Conservation (phyloP, 2,113 vertebrate genomes). For the Psittacula cyanocephala region DNA sequence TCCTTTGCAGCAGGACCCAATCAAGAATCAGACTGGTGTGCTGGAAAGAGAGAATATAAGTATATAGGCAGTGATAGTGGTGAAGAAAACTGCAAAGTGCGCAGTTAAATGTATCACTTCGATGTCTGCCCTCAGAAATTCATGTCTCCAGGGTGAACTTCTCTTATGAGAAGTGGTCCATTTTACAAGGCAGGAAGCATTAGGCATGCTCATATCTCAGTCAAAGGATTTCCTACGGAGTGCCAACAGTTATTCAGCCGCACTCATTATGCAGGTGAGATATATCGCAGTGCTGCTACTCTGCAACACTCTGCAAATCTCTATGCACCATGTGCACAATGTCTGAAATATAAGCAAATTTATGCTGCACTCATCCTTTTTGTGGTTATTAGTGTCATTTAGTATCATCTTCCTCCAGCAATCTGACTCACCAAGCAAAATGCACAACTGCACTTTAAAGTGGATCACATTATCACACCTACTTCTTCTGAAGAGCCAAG, state of each 20-base stretch:
- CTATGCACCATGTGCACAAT: conserved; percentile 39
- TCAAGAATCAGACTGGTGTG: neutral
- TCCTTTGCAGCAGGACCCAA: neutral
- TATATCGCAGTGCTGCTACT: conserved; percentile 28
- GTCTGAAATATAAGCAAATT: conserved; percentile 60
- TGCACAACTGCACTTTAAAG: conserved; percentile 55
- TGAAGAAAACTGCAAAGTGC: neutral
- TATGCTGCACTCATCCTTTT: conserved; percentile 65
- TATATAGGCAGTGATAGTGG: neutral
- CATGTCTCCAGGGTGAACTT: neutral
- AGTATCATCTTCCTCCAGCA: conserved; percentile 62
- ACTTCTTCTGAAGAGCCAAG: conserved; percentile 49
- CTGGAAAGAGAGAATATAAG: neutral
- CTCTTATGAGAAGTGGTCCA: conserved; percentile 2
- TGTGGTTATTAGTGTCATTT: conserved; percentile 68
- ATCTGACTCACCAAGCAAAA: conserved; percentile 65
- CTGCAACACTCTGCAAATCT: conserved; percentile 65
- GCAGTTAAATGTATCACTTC: neutral
- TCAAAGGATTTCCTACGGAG: neutral
- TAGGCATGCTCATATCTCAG: conserved; percentile 28
- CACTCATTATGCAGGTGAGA: conserved; percentile 65
- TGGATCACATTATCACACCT: conserved; percentile 52
- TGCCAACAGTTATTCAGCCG: conserved; percentile 58
- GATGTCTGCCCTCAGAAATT: neutral
- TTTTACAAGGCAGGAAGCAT: conserved; percentile 29